Base-by-base conservation (phyloP, 2,797 vertebrate species). In the Brachyrhaphis roseni region DNA sequence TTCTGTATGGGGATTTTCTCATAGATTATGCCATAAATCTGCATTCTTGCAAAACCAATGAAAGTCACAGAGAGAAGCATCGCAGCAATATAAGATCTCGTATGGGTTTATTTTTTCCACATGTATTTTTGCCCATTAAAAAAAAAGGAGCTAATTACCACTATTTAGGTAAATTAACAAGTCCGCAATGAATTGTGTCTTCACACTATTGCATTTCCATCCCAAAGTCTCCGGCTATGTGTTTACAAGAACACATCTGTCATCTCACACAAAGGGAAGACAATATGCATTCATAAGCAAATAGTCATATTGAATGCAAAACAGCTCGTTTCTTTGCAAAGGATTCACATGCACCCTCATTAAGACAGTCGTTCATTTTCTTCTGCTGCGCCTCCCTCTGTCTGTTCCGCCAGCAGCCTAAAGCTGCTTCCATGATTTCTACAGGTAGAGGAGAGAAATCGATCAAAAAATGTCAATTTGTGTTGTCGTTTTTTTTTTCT, bases 271-370 rank as follows among this genome's bases (percentile, higher is more conserved):
- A 83, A 82, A 89, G 74, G 77, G 76, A 75, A 53, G 71, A 86
- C 77, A 72, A 75, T 57, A 81, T 80, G 78, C 78, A 87, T 86
- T 83, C 84, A 88, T 77, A 78, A 78, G 68, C 78, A 74, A 68
- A 51, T 76, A 84, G 79, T 86, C 83, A 79, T 76, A 78, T 72
- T 81, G 72, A 75, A 89, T 86, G 85, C 78, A 89, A 84, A 88
- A 80, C 85, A 85, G 62, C 78, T 53, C 20, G 15, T 73, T 85
- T 59, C 47, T 75, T 75, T 73, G 74, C 64, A 68, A 41, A 62
- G 16, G 74, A 83, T 91, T 86, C 82, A 75, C 77, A 82, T 77
- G 62, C 41, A 43, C 80, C 74, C 83, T 71, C 80, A 90, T 91
- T 88, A 86, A 86, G 82, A 68, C 78, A 75, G 76, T 70, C 89